Evolutionary conservation across 1,140 invertebrate species (phyloP).

Genomic region (Mamestra configurata): DNA sequence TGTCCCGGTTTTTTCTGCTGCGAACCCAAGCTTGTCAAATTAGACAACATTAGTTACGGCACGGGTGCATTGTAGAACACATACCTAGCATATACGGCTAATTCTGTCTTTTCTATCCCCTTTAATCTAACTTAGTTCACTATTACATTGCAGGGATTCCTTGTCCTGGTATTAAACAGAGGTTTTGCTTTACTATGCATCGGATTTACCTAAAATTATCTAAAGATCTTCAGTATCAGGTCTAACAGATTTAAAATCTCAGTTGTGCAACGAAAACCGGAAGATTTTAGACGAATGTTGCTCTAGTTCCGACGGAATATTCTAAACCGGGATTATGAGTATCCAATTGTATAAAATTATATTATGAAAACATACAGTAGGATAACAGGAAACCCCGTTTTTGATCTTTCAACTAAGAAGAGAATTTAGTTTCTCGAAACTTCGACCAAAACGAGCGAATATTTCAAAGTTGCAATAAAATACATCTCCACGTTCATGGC

Average conservation of each 20-base stretch:
- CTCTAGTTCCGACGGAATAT: background rate
- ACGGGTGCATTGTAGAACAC: slow-evolving; percentile 23
- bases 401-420: slow-evolving; percentile 43
- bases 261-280: background rate
- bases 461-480: slow-evolving; percentile 57
- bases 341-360: slow-evolving; percentile 14
- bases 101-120: background rate
- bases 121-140: background rate
- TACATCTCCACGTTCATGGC: slow-evolving; percentile 55
- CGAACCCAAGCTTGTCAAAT: slow-evolving; percentile 41
- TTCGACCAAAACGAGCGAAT: slow-evolving; percentile 50
- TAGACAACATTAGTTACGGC: slow-evolving; percentile 40
- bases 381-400: slow-evolving; percentile 22
- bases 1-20: slow-evolving; percentile 19
- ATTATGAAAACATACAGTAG: background rate
- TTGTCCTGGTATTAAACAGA: too few relatives aligned
- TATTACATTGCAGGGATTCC: background rate
- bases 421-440: slow-evolving; percentile 51
- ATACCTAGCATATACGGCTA: slow-evolving; percentile 16
- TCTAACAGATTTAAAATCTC: background rate
- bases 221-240: background rate
- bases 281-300: background rate
- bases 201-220: background rate
- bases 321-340: background rate
- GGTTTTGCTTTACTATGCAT: background rate